These are phyloP conservation scores for Timema podura DNA, from an alignment of 2,888 invertebrate species.

Conservation along the genomic window DNA sequence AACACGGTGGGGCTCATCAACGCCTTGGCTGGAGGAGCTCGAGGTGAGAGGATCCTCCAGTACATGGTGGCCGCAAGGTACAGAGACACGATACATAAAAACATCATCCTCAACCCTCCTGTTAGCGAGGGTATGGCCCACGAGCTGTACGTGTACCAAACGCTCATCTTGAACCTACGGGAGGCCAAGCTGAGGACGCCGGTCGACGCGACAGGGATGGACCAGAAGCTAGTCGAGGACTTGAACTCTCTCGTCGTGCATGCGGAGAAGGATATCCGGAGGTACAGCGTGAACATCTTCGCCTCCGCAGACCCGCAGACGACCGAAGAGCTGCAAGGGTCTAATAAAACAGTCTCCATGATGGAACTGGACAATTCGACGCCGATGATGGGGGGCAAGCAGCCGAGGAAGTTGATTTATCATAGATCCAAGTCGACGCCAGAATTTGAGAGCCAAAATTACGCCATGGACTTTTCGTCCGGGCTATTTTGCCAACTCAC, in stretches of 20 bases:
- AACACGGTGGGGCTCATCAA: slow-evolving; percentile 24
- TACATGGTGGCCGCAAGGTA: slow-evolving; percentile 19
- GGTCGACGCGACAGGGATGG: slow-evolving; percentile 20
- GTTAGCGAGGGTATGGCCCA: slow-evolving; percentile 17
- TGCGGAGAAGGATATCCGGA: slow-evolving; percentile 8
- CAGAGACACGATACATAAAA: slow-evolving; percentile 21
- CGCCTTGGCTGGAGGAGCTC: slow-evolving; percentile 16
- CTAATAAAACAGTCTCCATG: no score
- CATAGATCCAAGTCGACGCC: neutral
- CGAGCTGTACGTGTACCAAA: slow-evolving; percentile 25
- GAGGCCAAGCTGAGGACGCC: slow-evolving; percentile 17
- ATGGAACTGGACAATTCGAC: no score
- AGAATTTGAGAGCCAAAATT: neutral
- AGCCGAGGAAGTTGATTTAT: neutral
- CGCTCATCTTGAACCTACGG: slow-evolving; percentile 18
- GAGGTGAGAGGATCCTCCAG: neutral
- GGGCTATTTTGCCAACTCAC: slow-evolving; percentile 19
- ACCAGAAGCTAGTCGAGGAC: slow-evolving; percentile 19
- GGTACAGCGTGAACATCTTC: neutral
- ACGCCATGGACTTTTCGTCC: neutral
- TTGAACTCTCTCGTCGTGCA: slow-evolving; percentile 16
- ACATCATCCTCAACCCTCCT: slow-evolving; percentile 2
- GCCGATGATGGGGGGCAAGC: no score
- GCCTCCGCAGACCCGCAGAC: neutral
- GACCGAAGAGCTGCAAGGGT: no score